phyloP scores from a whole-genome alignment of 2,113 vertebrate species.

The Andinoacara biseriatus region DNA sequence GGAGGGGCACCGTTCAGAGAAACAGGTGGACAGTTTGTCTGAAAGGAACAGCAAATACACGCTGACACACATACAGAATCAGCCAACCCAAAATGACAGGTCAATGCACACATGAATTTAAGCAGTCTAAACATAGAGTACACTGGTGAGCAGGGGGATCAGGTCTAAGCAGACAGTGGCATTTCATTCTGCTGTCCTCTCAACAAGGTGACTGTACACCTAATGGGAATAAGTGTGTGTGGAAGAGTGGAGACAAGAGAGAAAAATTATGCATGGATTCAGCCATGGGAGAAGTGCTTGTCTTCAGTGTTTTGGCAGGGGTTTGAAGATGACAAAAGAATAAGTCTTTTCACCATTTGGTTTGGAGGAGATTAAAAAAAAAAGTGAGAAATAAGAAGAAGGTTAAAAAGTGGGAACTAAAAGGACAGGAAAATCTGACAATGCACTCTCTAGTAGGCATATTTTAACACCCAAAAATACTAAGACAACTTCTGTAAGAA shows the following conservation, averaged over 20 bases:
- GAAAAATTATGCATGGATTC: not conserved
- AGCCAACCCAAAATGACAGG: not conserved
- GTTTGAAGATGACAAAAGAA: not conserved
- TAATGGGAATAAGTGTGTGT: not conserved
- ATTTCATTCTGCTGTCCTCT: not conserved
- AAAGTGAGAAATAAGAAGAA: not conserved
- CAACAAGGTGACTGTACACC: not conserved
- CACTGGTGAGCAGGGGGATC: not conserved
- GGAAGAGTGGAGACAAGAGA: not conserved
- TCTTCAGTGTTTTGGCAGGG: constrained; percentile 6
- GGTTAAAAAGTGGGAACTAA: not conserved
- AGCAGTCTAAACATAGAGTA: constrained; percentile 1
- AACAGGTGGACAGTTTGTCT: not conserved
- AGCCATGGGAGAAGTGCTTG: not conserved
- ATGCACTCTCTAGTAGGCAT: not conserved
- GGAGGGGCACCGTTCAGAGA: not conserved
- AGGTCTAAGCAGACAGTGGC: not conserved
- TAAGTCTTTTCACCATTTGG: not conserved
- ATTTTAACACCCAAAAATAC: not conserved
- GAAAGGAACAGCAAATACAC: not conserved
- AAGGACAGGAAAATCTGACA: not conserved
- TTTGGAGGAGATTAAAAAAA: not conserved
- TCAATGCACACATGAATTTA: constrained; percentile 11
- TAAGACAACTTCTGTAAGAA: not conserved
- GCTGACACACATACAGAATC: not conserved